Percentiles rank a stretch among this genome's conserved stretches.
Evolutionary conservation across 1,140 invertebrate species (phyloP).

Genomic region (Drosophila ironensis): DNA sequence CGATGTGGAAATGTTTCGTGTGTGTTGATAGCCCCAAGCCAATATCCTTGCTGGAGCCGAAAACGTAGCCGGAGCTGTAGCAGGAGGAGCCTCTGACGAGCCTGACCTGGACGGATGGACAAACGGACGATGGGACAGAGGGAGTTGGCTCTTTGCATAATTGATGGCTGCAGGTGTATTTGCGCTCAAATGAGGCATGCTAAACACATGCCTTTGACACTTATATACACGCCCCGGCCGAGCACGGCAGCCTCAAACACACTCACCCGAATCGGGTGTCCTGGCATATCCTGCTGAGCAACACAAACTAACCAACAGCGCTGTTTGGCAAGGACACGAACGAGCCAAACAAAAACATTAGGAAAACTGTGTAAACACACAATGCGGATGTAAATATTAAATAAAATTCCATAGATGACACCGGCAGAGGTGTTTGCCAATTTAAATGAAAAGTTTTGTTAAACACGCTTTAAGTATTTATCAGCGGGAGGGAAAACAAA

Average conservation of each 20-base stretch:
- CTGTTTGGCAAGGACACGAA: slow-evolving; percentile 7
- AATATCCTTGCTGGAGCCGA: slow-evolving; percentile 20
- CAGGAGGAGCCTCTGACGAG: slow-evolving; percentile 3
- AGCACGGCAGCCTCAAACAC: slow-evolving; percentile 2
- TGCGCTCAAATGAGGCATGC: slow-evolving; percentile 76
- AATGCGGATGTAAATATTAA: slow-evolving; percentile 48
- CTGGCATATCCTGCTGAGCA: slow-evolving; percentile 20
- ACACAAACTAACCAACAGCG: slow-evolving; percentile 31
- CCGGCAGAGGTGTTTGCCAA: slow-evolving; percentile 1
- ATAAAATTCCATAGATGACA: slow-evolving; percentile 33
- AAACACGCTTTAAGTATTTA: too few relatives aligned
- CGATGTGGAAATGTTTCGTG: neutral
- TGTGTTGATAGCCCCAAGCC: slow-evolving; percentile 7
- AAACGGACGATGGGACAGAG: slow-evolving; percentile 20
- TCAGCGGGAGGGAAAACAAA: too few relatives aligned
- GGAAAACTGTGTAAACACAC: slow-evolving; percentile 42
- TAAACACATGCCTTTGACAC: slow-evolving; percentile 80
- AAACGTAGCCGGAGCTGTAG: slow-evolving; percentile 19
- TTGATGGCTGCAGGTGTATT: slow-evolving; percentile 80
- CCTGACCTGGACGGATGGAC: slow-evolving; percentile 4
- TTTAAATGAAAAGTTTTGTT: neutral
- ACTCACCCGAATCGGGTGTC: slow-evolving; percentile 4
- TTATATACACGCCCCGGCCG: slow-evolving; percentile 43
- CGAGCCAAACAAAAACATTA: slow-evolving; percentile 35
- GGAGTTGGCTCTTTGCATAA: slow-evolving; percentile 69